Evolutionary conservation across 2,797 vertebrate species (phyloP).

Genomic region (Podarcis lilfordi): DNA sequence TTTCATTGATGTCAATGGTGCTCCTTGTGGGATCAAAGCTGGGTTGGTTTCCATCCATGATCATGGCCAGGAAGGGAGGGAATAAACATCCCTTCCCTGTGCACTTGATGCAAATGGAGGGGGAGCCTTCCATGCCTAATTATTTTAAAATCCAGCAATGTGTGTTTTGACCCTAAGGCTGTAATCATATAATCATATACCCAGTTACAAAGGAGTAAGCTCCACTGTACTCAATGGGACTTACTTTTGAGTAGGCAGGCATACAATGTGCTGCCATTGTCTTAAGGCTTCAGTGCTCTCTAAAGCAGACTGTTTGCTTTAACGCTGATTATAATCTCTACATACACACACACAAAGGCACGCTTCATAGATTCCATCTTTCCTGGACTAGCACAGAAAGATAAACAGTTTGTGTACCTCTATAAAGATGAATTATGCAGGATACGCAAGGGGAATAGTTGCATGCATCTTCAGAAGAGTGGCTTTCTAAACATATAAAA

Average conservation of each 20-base stretch:
- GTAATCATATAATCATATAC: constrained; percentile 2
- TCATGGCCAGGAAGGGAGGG: too few species aligned
- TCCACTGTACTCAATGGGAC: not conserved
- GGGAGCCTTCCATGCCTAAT: not conserved
- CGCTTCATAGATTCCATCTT: constrained; percentile 24
- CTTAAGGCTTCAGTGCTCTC: constrained; percentile 41
- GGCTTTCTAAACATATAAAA: constrained; percentile 16
- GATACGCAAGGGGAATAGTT: constrained; percentile 28
- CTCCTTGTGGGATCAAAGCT: not conserved
- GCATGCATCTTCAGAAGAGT: not conserved
- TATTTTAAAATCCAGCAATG: not conserved
- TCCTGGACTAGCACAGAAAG: constrained; percentile 48
- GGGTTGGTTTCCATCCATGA: not conserved
- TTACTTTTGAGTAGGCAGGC: not conserved
- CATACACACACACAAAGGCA: constrained; percentile 36
- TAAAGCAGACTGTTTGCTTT: constrained; percentile 44
- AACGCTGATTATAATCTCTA: constrained; percentile 51
- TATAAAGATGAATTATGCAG: constrained; percentile 54
- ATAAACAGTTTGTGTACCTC: constrained; percentile 55
- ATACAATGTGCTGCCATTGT: constrained; percentile 8
- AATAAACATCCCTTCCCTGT: not conserved
- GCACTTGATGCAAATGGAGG: not conserved
- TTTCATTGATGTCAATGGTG: too few species aligned
- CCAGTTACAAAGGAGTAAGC: not conserved
- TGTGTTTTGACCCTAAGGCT: not conserved